A percentile compares a stretch with the other conserved stretches of the same genome.
Evolutionary conservation across 1,140 invertebrate genomes (phyloP).

Genomic region (Cecropterus lyciades): DNA sequence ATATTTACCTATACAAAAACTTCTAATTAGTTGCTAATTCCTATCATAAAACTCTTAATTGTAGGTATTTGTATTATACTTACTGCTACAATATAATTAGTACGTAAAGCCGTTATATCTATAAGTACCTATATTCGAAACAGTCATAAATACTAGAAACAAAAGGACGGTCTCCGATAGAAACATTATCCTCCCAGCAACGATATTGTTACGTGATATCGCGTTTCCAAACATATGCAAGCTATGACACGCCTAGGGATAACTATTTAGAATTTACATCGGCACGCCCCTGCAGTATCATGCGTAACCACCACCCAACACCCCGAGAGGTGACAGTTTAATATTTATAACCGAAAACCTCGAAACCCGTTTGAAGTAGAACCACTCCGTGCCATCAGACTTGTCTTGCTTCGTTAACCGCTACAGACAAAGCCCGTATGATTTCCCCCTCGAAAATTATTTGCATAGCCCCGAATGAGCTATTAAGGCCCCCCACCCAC

Average conservation of each 20-base stretch:
- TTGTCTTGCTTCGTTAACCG: slow-evolving; percentile 71
- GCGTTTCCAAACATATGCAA: slow-evolving; percentile 23
- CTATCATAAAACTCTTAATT: too few species aligned
- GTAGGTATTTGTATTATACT: too few species aligned
- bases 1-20: too few species aligned
- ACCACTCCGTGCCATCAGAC: slow-evolving; percentile 51
- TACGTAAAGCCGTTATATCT: too few species aligned
- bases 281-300: slow-evolving; percentile 24
- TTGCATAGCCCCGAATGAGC: slow-evolving; percentile 81
- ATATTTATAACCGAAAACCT: slow-evolving; percentile 70
- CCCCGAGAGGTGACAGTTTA: slow-evolving; percentile 52
- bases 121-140: background rate
- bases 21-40: too few species aligned
- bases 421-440: slow-evolving; percentile 79
- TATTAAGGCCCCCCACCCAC: slow-evolving; percentile 69
- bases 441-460: slow-evolving; percentile 75
- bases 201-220: slow-evolving; percentile 24
- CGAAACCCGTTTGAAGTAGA: slow-evolving; percentile 63
- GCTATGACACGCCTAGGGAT: slow-evolving; percentile 19
- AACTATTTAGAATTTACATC: slow-evolving; percentile 26
- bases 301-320: slow-evolving; percentile 32
- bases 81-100: too few species aligned
- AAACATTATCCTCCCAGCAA: slow-evolving; percentile 11
- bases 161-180: slow-evolving; percentile 9
- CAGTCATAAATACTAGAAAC: slow-evolving; percentile 14